These are phyloP conservation scores for Drosophila punjabiensis DNA, from an alignment of 1,140 invertebrate species.

Conservation along the genomic window DNA sequence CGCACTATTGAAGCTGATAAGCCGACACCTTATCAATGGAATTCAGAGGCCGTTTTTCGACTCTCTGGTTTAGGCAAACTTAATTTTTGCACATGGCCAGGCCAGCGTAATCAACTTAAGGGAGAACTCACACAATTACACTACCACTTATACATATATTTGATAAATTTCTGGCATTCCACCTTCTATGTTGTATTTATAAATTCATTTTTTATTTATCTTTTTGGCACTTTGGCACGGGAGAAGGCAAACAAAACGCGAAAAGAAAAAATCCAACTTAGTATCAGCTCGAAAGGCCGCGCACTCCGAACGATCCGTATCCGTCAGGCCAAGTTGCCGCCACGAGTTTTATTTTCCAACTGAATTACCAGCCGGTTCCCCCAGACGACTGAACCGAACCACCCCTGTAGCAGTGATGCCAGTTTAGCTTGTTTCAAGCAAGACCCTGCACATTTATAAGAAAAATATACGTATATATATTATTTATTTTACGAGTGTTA, in stretches of 20 bases:
- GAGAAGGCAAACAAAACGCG: slow-evolving; percentile 41
- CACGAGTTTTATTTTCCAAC: too few species aligned
- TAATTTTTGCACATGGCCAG: slow-evolving; percentile 34
- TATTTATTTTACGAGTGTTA: too few species aligned
- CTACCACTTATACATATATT: slow-evolving; percentile 37
- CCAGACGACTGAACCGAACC: too few species aligned
- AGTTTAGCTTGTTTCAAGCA: too few species aligned
- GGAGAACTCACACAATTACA: slow-evolving; percentile 1
- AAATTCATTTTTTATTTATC: slow-evolving; percentile 30
- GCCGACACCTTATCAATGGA: slow-evolving; percentile 27
- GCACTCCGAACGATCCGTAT: slow-evolving; percentile 56
- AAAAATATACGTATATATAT: too few species aligned
- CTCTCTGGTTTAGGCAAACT: slow-evolving; percentile 15
- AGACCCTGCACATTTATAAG: too few species aligned
- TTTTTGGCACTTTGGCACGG: slow-evolving; percentile 66
- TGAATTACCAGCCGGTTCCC: too few species aligned
- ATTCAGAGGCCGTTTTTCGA: slow-evolving; percentile 13
- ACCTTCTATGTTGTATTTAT: slow-evolving; percentile 26
- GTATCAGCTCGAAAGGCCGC: slow-evolving; percentile 26
- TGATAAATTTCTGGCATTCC: slow-evolving; percentile 34
- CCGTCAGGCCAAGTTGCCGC: slow-evolving; percentile 46
- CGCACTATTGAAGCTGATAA: slow-evolving; percentile 38
- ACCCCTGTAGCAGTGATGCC: too few species aligned
- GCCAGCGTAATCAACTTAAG: slow-evolving; percentile 18
- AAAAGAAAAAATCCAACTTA: slow-evolving; percentile 20